Percentiles rank a stretch among this genome's conserved stretches.
Evolutionary conservation across 2,113 vertebrate species (phyloP).

Genomic region (Nasalis larvatus): DNA sequence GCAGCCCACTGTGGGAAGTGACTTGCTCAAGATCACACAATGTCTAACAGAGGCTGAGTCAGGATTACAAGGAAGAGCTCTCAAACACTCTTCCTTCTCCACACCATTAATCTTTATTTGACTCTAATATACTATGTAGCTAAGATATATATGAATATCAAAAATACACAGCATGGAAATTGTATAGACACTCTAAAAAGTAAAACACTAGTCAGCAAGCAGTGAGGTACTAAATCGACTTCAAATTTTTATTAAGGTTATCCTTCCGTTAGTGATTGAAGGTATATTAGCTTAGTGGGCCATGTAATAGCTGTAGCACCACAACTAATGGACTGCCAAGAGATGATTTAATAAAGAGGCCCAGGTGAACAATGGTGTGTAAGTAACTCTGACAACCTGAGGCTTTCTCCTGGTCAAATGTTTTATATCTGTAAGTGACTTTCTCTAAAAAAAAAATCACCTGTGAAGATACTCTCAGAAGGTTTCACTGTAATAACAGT

Average conservation of each 20-base stretch:
- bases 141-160: not conserved
- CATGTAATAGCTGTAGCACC: slow-evolving; percentile 45
- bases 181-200: slow-evolving; percentile 39
- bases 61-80: not conserved
- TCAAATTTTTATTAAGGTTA: slow-evolving; percentile 53
- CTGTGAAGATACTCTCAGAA: slow-evolving; percentile 82
- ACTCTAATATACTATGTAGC: slow-evolving; percentile 4
- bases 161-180: slow-evolving; percentile 12
- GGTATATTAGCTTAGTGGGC: slow-evolving; percentile 69
- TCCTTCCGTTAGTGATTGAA: slow-evolving; percentile 69
- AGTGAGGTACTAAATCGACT: slow-evolving; percentile 59
- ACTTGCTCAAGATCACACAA: not conserved
- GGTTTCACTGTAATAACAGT: slow-evolving; percentile 83
- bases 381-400: slow-evolving; percentile 79
- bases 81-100: not conserved
- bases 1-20: not conserved
- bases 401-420: slow-evolving; percentile 79
- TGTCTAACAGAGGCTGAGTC: not conserved
- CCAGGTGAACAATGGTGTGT: slow-evolving; percentile 68
- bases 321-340: slow-evolving; percentile 77
- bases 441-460: slow-evolving; percentile 68
- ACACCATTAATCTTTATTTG: slow-evolving; percentile 31
- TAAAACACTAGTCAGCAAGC: slow-evolving; percentile 54
- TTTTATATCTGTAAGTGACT: slow-evolving; percentile 83
- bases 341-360: slow-evolving; percentile 82